Base-by-base conservation (phyloP, 2,888 invertebrate species). In the Amphipoea oculea region DNA sequence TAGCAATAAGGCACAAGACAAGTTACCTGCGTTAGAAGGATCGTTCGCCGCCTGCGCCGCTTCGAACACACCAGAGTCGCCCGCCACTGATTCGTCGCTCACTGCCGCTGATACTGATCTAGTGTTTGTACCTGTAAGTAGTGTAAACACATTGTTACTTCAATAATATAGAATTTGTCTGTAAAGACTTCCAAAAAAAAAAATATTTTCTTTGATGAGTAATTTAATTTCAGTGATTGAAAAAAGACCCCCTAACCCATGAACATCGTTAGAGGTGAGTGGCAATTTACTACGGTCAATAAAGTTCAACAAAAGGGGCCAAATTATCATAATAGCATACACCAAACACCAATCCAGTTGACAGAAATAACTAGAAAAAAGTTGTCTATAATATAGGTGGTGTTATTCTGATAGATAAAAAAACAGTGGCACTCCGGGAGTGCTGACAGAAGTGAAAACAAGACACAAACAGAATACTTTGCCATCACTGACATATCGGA, bases 11-110 rank as follows among this genome's bases (percentile, higher is more conserved):
- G 62, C 68, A 5, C n/a, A 79, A 40, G 48, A 29, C 66, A 29
- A n/a, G 20, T 84, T 90, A 96, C 96, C 96, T 62, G 95, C 94
- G 94, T 94, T 95, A 77, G 94, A 93, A 62, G 97, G 97, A 82
- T 96, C 96, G 82, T 90, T 93, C 3, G 94, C 95, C 74, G 98
- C 97, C 89, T 98, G 98, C 7, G 98, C 98, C 11, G 99, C 99
- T 93, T 99, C 99, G 91, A 99, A 99, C 40, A 99, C 99, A 0
- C 99, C 99, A 0, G 99, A 99, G 93, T 99, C 99, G 0, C 99
- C 99, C 67, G 99, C 99, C 81, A 99, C 99, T 69, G 99, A 99
- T 94, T 99, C 99, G 94, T 99, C 99, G 94, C 99, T 99, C 36
- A 99, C 99, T 60, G 99, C 99, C 63, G 99, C 99, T 40, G 99